A percentile compares a stretch with the other conserved stretches of the same genome.
Conservation (phyloP, 2,113 vertebrate genomes). For the Helogale parvula region DNA sequence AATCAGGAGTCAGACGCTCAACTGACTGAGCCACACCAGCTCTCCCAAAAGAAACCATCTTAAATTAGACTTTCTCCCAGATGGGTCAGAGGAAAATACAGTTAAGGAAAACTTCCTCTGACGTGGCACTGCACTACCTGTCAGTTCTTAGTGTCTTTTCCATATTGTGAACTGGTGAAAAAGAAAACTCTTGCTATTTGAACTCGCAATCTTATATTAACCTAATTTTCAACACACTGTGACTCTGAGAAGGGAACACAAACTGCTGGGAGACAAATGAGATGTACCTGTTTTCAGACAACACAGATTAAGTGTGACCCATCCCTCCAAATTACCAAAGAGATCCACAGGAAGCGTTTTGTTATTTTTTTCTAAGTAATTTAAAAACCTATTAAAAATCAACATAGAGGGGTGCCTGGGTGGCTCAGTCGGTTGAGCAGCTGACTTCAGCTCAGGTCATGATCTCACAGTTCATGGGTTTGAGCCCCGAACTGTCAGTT, state of each 20-base stretch:
- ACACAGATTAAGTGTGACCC: background rate
- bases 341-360: background rate
- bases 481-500: rapidly evolving
- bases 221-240: background rate
- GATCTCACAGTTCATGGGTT: no score
- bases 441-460: no score
- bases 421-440: no score
- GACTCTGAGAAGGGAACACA: background rate
- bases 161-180: background rate
- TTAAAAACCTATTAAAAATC: background rate
- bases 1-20: no score
- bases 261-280: background rate
- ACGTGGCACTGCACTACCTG: rapidly evolving
- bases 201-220: background rate
- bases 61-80: background rate
- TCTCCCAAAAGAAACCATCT: background rate
- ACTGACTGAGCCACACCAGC: no score
- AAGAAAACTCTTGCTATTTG: background rate
- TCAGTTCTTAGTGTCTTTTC: background rate
- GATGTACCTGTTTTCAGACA: background rate
- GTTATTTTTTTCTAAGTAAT: background rate
- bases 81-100: background rate
- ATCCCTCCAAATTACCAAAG: background rate
- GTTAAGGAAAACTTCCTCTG: background rate
- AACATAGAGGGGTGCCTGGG: background rate